Conservation (phyloP, 1,140 invertebrate species). For the Bombyx mori region DNA sequence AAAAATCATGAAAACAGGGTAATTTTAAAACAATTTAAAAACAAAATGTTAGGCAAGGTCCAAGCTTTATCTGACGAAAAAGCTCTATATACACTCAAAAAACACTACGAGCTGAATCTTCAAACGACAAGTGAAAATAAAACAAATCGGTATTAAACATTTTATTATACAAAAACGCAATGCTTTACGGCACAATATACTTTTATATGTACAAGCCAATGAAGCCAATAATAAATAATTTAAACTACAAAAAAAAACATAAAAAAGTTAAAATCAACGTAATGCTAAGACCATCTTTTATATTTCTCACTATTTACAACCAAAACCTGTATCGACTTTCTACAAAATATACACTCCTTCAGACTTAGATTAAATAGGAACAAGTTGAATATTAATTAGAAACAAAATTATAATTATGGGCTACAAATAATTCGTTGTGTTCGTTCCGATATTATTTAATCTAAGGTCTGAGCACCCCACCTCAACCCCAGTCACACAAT, state of each 20-base stretch:
- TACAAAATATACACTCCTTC: slow-evolving; percentile 24
- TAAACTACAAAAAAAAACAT: slow-evolving; percentile 22
- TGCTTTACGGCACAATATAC: slow-evolving; percentile 21
- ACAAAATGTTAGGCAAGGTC: background rate
- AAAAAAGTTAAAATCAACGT: slow-evolving; percentile 21
- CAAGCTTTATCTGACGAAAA: too few species aligned
- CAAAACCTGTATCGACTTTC: slow-evolving; percentile 12
- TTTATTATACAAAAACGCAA: slow-evolving; percentile 28
- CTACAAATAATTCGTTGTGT: slow-evolving; percentile 6
- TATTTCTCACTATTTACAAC: slow-evolving; percentile 28
- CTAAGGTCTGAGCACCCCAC: slow-evolving; percentile 43
- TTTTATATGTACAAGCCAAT: slow-evolving; percentile 32
- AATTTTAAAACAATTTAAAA: slow-evolving; percentile 16
- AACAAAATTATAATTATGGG: slow-evolving; percentile 1
- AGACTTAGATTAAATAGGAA: slow-evolving; percentile 54
- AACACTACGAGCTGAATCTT: too few species aligned
- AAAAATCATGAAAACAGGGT: too few species aligned
- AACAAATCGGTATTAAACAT: slow-evolving; percentile 13
- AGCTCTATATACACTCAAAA: too few species aligned
- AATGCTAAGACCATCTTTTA: slow-evolving; percentile 15
- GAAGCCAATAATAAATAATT: slow-evolving; percentile 35
- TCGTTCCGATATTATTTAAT: slow-evolving; percentile 32
- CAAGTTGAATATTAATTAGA: slow-evolving; percentile 14
- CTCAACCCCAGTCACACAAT: slow-evolving; percentile 60
- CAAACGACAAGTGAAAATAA: background rate